Evolutionary conservation across 2,888 invertebrate genomes (phyloP), one percentile per base, ranked within the genome.

Genomic region (Cecidostiba fungosa): DNA sequence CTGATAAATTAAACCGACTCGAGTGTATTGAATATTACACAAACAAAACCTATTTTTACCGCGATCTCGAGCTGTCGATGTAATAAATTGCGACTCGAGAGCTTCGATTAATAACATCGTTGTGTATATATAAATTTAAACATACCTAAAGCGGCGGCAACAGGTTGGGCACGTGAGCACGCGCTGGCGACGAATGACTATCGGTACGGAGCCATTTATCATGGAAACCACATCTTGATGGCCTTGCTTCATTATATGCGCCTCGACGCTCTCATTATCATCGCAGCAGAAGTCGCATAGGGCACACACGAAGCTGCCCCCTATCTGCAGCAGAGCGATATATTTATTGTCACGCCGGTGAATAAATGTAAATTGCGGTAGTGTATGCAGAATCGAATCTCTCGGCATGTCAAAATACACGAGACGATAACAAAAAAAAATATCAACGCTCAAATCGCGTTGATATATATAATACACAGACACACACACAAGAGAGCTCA

Each of bases 191-290:
- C 96, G 95, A 85, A 97, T 96, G 47, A 96, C 95, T 77, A 97
- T 96, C 1, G 97, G 97, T 91, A 97, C 96, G 0, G 97, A 97
- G 89, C 96, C 95, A 91, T 97, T 97, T 87, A 97, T 96, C 23
- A 96, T 96, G 3, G 96, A 94, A 0, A 97, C 95, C 0, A 97
- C 96, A 92, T 97, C 97, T 70, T 95, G 95, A 92, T 97, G 97
- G 62, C 95, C 95, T 8, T 94, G 91, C 26, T 96, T 95, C 4
- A 95, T 92, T 89, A 97, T 93, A 91, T 97, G 97, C 16, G 94
- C 91, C 29, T 95, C 94, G 97, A 97, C 97, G 84, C 94, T 94
- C 77, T 95, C 94, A 77, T 95, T 95, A 54, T 95, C 94, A 16
- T 94, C 94, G 89, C 96, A 95, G 91, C 96, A 95, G 88, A 95